phyloP scores from a whole-genome alignment of 92 coral and sea anemone genomes.

The Actinostola sp. region DNA sequence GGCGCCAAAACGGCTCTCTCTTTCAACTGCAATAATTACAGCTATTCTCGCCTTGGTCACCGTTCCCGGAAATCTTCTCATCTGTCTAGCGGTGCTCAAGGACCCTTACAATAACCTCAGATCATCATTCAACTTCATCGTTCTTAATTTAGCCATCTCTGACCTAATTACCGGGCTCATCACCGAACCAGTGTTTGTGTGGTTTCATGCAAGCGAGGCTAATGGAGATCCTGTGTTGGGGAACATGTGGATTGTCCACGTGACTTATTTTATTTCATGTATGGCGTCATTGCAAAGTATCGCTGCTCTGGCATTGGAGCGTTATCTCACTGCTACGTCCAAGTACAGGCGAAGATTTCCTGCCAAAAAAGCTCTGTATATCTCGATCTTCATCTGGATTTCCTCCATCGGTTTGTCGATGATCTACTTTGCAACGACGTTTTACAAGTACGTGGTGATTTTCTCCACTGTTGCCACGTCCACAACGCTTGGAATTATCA shows the following conservation, averaged over 20 bases:
- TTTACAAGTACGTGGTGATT: slow-evolving; percentile 58
- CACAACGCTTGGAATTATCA: slow-evolving; percentile 42
- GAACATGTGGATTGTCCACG: slow-evolving; percentile 56
- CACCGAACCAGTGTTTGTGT: slow-evolving; percentile 72
- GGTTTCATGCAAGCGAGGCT: slow-evolving; percentile 72
- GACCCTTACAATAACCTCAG: slow-evolving; percentile 70
- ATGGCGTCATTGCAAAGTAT: slow-evolving; percentile 77
- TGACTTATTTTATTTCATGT: slow-evolving; percentile 69
- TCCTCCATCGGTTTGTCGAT: slow-evolving; percentile 43
- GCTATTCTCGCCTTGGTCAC: slow-evolving; percentile 48
- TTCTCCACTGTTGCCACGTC: slow-evolving; percentile 64
- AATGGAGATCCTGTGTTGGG: slow-evolving; percentile 34
- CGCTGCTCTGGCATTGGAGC: slow-evolving; percentile 74
- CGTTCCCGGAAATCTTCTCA: slow-evolving; percentile 72
- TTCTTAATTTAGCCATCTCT: slow-evolving; percentile 72
- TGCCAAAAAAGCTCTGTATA: slow-evolving; percentile 22
- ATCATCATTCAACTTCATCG: slow-evolving; percentile 75
- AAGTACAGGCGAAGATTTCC: slow-evolving; percentile 51
- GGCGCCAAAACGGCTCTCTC: slow-evolving; percentile 56
- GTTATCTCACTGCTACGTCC: slow-evolving; percentile 72
- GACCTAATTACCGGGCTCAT: slow-evolving; percentile 66
- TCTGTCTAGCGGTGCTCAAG: slow-evolving; percentile 67
- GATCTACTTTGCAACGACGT: slow-evolving; percentile 57
- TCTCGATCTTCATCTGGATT: slow-evolving; percentile 57
- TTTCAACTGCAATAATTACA: slow-evolving; percentile 46